phyloP scores from a whole-genome alignment of 2,888 invertebrate genomes.

The Pammene aurita region DNA sequence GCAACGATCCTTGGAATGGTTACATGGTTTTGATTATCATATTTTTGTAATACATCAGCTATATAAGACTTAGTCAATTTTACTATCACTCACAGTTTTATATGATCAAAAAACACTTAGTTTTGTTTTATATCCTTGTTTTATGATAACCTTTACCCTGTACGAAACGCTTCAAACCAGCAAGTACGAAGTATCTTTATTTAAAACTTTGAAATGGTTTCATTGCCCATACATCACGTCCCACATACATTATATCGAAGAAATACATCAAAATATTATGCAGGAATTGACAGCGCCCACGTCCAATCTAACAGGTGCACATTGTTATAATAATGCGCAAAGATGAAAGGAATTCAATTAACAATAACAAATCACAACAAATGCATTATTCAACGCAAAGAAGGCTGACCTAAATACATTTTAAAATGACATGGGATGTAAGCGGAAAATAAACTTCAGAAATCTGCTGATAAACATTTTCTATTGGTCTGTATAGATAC shows the following conservation, averaged over 20 bases:
- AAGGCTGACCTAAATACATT: slow-evolving; percentile 7
- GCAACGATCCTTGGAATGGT: background rate
- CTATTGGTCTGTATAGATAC: too few relatives aligned
- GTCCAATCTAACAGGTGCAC: slow-evolving; percentile 34
- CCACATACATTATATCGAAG: slow-evolving; percentile 59
- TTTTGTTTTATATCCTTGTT: too few relatives aligned
- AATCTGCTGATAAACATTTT: too few relatives aligned
- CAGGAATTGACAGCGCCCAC: slow-evolving; percentile 51
- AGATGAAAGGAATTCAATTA: slow-evolving; percentile 22
- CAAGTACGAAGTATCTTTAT: slow-evolving; percentile 38
- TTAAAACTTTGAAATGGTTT: slow-evolving; percentile 63
- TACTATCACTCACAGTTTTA: too few relatives aligned
- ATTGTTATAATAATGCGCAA: slow-evolving; percentile 29
- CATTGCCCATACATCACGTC: slow-evolving; percentile 71
- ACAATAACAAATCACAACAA: slow-evolving; percentile 17
- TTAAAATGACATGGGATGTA: background rate
- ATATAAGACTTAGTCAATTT: too few relatives aligned
- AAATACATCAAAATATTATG: slow-evolving; percentile 65
- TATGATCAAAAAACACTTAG: too few relatives aligned
- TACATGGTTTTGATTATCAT: background rate
- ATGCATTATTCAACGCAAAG: slow-evolving; percentile 1
- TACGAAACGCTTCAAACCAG: slow-evolving; percentile 49
- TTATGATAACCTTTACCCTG: too few relatives aligned
- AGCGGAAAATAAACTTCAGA: too few relatives aligned
- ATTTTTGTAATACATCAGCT: too few relatives aligned